Conservation (phyloP, 92 coral and sea anemone genomes). For the Paramuricea clavata region DNA sequence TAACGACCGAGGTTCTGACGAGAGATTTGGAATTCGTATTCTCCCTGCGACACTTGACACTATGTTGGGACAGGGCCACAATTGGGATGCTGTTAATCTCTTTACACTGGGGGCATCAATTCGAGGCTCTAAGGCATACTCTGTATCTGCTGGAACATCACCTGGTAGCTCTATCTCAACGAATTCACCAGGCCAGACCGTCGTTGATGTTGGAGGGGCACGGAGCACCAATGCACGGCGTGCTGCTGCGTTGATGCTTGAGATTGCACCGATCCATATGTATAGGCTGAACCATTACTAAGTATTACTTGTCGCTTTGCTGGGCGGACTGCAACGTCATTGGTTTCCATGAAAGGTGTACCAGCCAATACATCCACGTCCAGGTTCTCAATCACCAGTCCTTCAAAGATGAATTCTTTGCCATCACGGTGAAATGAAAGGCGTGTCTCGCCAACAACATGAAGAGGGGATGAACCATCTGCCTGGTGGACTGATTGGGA, state of each 20-base stretch:
- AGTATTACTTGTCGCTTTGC: conserved; percentile 36
- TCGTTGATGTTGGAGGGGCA: conserved; percentile 40
- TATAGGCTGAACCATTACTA: neutral
- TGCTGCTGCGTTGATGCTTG: conserved; percentile 53
- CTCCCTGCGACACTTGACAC: conserved; percentile 31
- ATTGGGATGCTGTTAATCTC: neutral
- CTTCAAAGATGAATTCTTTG: conserved; percentile 37
- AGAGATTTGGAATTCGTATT: conserved; percentile 44
- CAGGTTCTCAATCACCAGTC: conserved; percentile 38
- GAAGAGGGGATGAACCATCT: conserved; percentile 12
- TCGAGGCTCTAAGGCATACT: conserved; percentile 23
- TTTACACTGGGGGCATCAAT: conserved; percentile 12
- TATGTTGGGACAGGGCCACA: conserved; percentile 28
- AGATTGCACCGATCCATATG: conserved; percentile 68
- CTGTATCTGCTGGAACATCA: conserved; percentile 7
- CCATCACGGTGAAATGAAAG: neutral
- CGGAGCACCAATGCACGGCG: conserved; percentile 67
- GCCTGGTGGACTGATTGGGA: conserved; percentile 43
- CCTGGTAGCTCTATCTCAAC: conserved; percentile 29
- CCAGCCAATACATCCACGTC: conserved; percentile 50
- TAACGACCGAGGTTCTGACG: conserved; percentile 19
- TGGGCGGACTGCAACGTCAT: conserved; percentile 46
- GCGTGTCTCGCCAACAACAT: conserved; percentile 31
- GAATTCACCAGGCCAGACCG: conserved; percentile 62
- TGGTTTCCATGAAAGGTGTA: conserved; percentile 55